Conservation (phyloP, 2,888 invertebrate species). For the Oligia latruncula region DNA sequence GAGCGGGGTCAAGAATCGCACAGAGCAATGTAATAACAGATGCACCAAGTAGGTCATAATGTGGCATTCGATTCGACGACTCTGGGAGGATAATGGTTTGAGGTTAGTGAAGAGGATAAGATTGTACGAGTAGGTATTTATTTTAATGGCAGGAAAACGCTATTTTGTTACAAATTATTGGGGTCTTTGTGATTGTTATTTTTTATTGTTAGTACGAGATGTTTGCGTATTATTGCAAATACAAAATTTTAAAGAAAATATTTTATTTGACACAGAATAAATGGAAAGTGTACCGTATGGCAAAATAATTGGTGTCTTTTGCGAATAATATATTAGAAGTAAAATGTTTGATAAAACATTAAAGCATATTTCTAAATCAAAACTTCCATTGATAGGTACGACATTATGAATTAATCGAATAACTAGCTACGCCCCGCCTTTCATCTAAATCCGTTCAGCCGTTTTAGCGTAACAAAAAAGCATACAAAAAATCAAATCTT, state of each 20-base stretch:
- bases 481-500: not conserved
- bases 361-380: not conserved
- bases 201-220: not conserved
- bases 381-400: too few relatives aligned
- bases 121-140: slow-evolving; percentile 14
- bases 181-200: not conserved
- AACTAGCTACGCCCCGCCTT: not conserved
- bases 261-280: not conserved
- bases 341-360: not conserved
- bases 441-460: not conserved
- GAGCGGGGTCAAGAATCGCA: slow-evolving; percentile 86
- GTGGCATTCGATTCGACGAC: slow-evolving; percentile 35
- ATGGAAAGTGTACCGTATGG: not conserved
- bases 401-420: not conserved
- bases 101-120: slow-evolving; percentile 23
- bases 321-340: not conserved
- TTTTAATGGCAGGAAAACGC: slow-evolving; percentile 2
- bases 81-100: slow-evolving; percentile 36
- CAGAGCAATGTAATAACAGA: slow-evolving; percentile 71
- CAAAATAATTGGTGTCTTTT: not conserved
- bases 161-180: not conserved
- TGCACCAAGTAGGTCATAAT: slow-evolving; percentile 29
- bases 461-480: not conserved
- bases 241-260: not conserved
- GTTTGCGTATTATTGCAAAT: not conserved